A percentile compares a stretch with the other conserved stretches of the same genome.
Conservation (phyloP, 2,797 vertebrate species). For the Lepus oiostolus region DNA sequence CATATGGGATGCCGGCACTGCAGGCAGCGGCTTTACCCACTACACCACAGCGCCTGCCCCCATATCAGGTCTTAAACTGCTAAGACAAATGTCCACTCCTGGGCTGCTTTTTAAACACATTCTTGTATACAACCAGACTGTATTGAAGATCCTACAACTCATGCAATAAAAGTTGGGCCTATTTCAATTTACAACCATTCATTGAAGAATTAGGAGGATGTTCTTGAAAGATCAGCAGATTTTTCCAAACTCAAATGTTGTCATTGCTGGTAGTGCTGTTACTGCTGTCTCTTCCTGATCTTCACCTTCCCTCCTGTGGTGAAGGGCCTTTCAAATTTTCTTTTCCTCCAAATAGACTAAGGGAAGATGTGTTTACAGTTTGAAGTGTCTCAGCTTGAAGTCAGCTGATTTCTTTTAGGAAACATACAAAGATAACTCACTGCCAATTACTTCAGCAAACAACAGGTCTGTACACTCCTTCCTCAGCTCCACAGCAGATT, state of each 20-base stretch:
- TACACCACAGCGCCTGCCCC: no score
- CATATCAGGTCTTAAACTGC: no score
- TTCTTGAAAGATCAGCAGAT: constrained; percentile 40
- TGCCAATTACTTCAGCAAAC: constrained; percentile 71
- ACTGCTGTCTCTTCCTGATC: constrained; percentile 1
- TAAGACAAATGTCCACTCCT: no score
- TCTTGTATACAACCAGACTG: neutral
- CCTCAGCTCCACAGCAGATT: no score
- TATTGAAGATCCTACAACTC: constrained; percentile 42
- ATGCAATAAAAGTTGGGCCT: neutral
- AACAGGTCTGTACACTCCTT: neutral
- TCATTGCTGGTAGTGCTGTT: neutral
- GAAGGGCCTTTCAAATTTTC: neutral
- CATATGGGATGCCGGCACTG: no score
- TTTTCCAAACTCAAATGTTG: constrained; percentile 14
- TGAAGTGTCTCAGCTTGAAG: neutral
- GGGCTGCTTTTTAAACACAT: constrained; percentile 49
- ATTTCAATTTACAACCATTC: constrained; percentile 48
- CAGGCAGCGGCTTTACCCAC: no score
- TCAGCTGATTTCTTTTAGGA: constrained; percentile 72
- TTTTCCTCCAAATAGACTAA: constrained; percentile 42
- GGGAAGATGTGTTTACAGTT: constrained; percentile 19
- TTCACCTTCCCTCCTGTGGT: neutral
- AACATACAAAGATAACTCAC: constrained; percentile 63
- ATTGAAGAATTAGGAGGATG: neutral